Evolutionary conservation across 1,140 invertebrate species (phyloP).

Genomic region (Zaprionus capensis): DNA sequence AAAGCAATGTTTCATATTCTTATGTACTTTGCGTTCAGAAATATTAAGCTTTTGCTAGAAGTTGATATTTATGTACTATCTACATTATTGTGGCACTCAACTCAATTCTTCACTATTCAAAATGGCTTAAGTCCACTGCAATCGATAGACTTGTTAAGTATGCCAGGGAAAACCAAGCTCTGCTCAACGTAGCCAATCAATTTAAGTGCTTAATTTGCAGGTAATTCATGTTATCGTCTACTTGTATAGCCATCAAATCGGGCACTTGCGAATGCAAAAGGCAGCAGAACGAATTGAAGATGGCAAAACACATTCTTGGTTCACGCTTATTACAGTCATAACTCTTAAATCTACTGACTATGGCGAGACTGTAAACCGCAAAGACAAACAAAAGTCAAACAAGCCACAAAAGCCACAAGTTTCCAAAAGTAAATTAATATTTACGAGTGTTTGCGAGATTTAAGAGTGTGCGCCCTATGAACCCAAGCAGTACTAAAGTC

Average conservation of each 20-base stretch:
- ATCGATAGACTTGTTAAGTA: background rate
- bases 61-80: no score
- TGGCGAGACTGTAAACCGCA: constrained; percentile 7
- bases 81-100: background rate
- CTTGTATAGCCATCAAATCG: background rate
- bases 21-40: no score
- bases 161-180: background rate
- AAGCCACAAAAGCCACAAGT: constrained; percentile 52
- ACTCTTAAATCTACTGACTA: constrained; percentile 26
- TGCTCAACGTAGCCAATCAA: constrained; percentile 14
- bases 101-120: background rate
- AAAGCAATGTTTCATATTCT: no score
- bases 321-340: constrained; percentile 47
- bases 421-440: constrained; percentile 74
- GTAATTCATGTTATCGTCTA: constrained; percentile 6
- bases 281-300: constrained; percentile 12
- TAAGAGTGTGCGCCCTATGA: constrained; percentile 67
- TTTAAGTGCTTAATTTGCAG: constrained; percentile 24
- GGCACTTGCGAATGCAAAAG: constrained; percentile 11
- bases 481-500: constrained; percentile 21
- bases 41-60: no score
- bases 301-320: constrained; percentile 20
- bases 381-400: constrained; percentile 48
- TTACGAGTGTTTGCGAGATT: constrained; percentile 65
- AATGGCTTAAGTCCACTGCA: background rate